Evolutionary conservation across 2,113 vertebrate genomes (phyloP), one percentile per base, ranked within the genome.

Genomic region (Rhagologus leucostigma): DNA sequence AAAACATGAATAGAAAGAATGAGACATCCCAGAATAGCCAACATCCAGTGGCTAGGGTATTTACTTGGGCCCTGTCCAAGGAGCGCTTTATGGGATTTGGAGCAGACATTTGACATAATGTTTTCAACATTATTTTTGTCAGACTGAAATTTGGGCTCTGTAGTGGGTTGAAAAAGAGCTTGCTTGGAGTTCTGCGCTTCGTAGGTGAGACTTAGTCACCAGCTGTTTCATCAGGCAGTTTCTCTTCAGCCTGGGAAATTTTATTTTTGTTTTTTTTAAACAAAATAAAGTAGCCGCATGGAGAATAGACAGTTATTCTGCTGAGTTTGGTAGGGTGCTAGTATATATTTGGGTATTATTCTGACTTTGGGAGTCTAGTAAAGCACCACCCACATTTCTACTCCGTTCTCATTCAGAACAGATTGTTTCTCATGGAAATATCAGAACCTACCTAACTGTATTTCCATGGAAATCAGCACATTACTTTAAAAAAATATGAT

Each of bases 1-100:
- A 96, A 95, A 95, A 95, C 94, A 95, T 96, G 94, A 97, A 95
- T 95, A 97, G 94, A 97, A 96, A 95, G 95, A 97, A 97, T 96
- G 95, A 96, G 94, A 89, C 96, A 95, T 97, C 94, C 93, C 94
- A 95, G 95, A 95, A 97, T 96, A 96, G 91, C 94, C 93, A 93
- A 56, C 86, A 97, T 97, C 94, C 96, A 97, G 95, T 96, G 96
- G 94, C 96, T 96, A 67, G 96, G 95, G 83, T 97, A 97, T 96
- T 97, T 96, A 95, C 89, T 97, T 97, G 96, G 95, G 93, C 80
- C 11, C 4, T 86, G 16, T 78, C 95, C 96, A 97, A 96, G 84
- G 65, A 89, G 80, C 44, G 84, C 89, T 93, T 96, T 92, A 96
- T 95, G 95, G 94, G 93, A 86, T 93, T 95, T 96, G 95, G 93